A percentile compares a stretch with the other conserved stretches of the same genome.
Conservation (phyloP, 1,140 invertebrate species). For the Drosophila sturtevanti region DNA sequence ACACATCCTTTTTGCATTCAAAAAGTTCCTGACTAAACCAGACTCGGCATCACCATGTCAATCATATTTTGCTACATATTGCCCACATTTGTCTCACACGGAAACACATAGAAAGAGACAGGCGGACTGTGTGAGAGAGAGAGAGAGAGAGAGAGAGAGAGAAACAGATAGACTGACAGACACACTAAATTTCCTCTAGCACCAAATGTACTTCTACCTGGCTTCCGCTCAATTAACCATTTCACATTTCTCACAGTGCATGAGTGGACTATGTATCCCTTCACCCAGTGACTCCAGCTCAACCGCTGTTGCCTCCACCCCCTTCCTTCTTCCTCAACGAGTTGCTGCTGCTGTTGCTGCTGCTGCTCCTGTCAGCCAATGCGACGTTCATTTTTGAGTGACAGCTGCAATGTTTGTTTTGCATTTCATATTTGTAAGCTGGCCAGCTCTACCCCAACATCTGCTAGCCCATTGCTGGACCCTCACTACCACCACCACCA, state of each 20-base stretch:
- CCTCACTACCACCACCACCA: background rate
- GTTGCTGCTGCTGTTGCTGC: too few relatives aligned
- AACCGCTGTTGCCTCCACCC: too few relatives aligned
- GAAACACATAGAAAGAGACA: background rate
- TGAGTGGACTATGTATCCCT: background rate
- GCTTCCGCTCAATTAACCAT: slow-evolving; percentile 69
- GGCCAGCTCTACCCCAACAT: slow-evolving; percentile 6
- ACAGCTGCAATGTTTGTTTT: slow-evolving; percentile 81
- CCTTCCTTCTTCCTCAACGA: too few relatives aligned
- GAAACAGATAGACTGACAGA: background rate
- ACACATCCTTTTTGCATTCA: background rate
- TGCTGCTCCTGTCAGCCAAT: slow-evolving; percentile 41
- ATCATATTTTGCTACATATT: slow-evolving; percentile 32
- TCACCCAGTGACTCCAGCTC: too few relatives aligned
- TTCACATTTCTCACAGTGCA: slow-evolving; percentile 70
- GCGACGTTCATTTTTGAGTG: slow-evolving; percentile 78
- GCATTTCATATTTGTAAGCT: slow-evolving; percentile 76
- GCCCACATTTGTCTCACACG: slow-evolving; percentile 14
- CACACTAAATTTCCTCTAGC: background rate
- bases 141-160: background rate
- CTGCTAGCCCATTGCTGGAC: too few relatives aligned
- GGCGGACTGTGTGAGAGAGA: background rate
- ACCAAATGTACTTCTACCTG: slow-evolving; percentile 33
- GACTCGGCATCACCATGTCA: slow-evolving; percentile 48
- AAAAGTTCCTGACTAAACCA: slow-evolving; percentile 2